Evolutionary conservation across 2,888 invertebrate genomes (phyloP).

Genomic region (Megastigmus dorsalis): DNA sequence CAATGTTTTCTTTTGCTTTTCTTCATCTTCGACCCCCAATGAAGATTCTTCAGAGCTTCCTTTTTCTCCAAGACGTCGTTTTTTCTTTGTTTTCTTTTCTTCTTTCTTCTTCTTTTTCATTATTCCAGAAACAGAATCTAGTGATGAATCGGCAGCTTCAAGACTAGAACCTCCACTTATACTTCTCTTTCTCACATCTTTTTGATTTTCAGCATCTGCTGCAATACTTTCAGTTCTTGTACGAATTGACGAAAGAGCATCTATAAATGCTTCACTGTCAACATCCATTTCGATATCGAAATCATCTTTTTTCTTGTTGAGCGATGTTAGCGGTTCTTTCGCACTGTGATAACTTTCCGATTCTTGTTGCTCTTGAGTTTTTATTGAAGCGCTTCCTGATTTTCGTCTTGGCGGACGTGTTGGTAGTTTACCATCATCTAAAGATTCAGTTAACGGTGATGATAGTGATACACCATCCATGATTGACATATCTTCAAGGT

Average conservation of each 20-base stretch:
- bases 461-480: constrained; percentile 79
- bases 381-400: constrained; percentile 76
- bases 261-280: constrained; percentile 70
- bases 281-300: constrained; percentile 54
- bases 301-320: constrained; percentile 61
- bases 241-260: constrained; percentile 65
- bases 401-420: constrained; percentile 80
- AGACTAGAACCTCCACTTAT: constrained; percentile 63
- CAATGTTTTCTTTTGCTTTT: constrained; percentile 32
- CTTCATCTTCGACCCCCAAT: neutral
- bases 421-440: constrained; percentile 78
- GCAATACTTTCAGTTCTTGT: constrained; percentile 49
- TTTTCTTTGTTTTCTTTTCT: constrained; percentile 65
- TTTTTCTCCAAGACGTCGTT: constrained; percentile 58
- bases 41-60: constrained; percentile 65
- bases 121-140: constrained; percentile 62
- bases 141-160: constrained; percentile 74
- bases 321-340: constrained; percentile 60
- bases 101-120: constrained; percentile 64
- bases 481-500: constrained; percentile 89
- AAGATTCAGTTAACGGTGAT: constrained; percentile 57
- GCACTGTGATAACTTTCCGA: constrained; percentile 72
- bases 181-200: constrained; percentile 59
- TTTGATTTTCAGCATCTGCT: constrained; percentile 49
- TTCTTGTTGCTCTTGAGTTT: constrained; percentile 66